Evolutionary conservation across 1,140 invertebrate genomes (phyloP), one percentile per base, ranked within the genome.

Genomic region (Lasioglossum albipes): DNA sequence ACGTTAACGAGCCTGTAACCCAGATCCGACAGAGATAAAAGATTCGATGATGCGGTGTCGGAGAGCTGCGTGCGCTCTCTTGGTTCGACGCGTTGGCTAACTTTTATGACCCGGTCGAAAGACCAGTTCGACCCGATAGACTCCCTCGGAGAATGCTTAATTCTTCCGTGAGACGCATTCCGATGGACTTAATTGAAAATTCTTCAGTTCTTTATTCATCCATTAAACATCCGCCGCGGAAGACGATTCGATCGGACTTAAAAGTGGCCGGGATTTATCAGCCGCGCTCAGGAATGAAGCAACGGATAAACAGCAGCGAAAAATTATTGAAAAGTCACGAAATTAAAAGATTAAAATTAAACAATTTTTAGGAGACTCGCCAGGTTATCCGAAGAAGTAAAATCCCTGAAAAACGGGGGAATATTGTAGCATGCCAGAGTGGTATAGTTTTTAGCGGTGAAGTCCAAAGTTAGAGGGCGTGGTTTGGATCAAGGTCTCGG

Each of bases 401-500:
- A 49, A 12, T 3, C 10, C 2, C 2, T 13, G 2, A 49, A 12
- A 49, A 49, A 49, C 45, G 13, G 3, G 12, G 45, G 45, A 49
- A 13, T 10, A 49, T 12, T 12, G 45, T 49, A 3, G 12, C 45
- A 2, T 2, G 45, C 10, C 41, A 12, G 36, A 36, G 41, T 67
- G 42, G 65, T 10, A 67, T 22, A 45, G n/a, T 67, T 67, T 67
- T 4, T n/a, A 45, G 18, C 27, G 9, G 10, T 2, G 68, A 36
- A 36, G 31, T 54, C n/a, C 41, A 7, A 7, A 49, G 45, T 10
- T 12, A 49, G 45, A 10, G 45, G 10, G 45, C 45, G 45, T 9
- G 13, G 45, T 49, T 49, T 12, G 65, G 52, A 69, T 70, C 41
- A 7, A 45, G 66, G 36, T 52, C 66, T 69, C 75, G 57, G 27